Evolutionary conservation across 2,797 vertebrate species (phyloP).

Genomic region (Galago senegalensis): DNA sequence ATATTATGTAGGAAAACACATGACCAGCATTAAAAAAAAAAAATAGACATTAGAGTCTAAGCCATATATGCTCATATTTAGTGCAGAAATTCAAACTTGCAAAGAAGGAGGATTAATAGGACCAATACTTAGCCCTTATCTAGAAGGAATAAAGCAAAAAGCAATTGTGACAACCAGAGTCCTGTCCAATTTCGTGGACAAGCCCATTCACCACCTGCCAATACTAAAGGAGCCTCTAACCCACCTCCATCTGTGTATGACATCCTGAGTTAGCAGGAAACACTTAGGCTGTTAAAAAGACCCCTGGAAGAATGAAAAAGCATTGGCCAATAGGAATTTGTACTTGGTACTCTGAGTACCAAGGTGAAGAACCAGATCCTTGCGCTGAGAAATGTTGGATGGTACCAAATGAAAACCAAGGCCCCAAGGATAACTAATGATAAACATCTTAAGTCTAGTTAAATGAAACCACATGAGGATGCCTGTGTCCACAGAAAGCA

Average conservation of each 20-base stretch:
- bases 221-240: not conserved
- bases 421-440: not conserved
- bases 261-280: not conserved
- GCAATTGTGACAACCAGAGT: not conserved
- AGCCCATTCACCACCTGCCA: fast-evolving
- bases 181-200: not conserved
- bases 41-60: not conserved
- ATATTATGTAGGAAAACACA: not conserved
- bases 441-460: not conserved
- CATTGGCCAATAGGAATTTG: not conserved
- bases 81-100: not conserved
- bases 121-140: not conserved
- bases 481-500: not conserved
- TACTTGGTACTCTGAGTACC: not conserved
- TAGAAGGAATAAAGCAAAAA: not conserved
- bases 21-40: not conserved
- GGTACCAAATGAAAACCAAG: not conserved
- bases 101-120: not conserved
- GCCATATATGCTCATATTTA: not conserved
- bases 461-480: not conserved
- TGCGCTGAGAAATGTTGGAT: not conserved
- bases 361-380: not conserved
- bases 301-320: not conserved
- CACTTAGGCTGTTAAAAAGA: not conserved
- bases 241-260: not conserved